Evolutionary conservation across 2,888 invertebrate genomes (phyloP).

Genomic region (Lepidonotus clava): DNA sequence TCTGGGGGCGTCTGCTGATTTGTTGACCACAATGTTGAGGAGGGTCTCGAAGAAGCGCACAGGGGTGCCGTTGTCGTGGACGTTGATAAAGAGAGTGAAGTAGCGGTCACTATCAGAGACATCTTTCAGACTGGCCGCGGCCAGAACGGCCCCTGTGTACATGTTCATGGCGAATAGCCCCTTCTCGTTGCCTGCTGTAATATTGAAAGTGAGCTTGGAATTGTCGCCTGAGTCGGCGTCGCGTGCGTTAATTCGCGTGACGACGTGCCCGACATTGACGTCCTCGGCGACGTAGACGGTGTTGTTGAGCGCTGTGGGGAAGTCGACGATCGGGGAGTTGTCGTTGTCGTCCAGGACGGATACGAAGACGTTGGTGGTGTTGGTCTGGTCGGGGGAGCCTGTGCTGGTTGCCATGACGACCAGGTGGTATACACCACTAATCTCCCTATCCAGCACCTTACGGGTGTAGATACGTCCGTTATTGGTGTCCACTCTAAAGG

Average conservation of each 20-base stretch:
- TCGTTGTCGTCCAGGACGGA: constrained; percentile 53
- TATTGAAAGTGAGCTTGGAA: constrained; percentile 66
- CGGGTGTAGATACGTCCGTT: constrained; percentile 46
- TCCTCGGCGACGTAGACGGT: constrained; percentile 51
- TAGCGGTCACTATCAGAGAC: constrained; percentile 2
- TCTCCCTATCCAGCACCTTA: constrained; percentile 51
- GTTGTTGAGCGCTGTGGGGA: constrained; percentile 49
- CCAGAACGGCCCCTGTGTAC: constrained; percentile 49
- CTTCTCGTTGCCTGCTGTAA: constrained; percentile 58
- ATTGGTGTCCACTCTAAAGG: constrained; percentile 35
- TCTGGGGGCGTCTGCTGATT: constrained; percentile 35
- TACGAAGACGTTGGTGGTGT: constrained; percentile 50
- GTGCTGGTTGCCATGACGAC: constrained; percentile 49
- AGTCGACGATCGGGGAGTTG: constrained; percentile 47
- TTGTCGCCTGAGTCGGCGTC: constrained; percentile 70
- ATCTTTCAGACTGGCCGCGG: constrained; percentile 20
- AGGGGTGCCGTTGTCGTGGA: constrained; percentile 55
- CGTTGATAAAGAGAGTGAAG: constrained; percentile 55
- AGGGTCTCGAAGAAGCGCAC: constrained; percentile 52
- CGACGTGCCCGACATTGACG: constrained; percentile 64
- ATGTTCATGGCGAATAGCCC: constrained; percentile 54
- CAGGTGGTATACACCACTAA: constrained; percentile 31
- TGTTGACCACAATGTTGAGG: constrained; percentile 60
- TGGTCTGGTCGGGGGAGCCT: constrained; percentile 24
- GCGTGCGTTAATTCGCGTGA: constrained; percentile 66